Percentiles rank a stretch among this genome's conserved stretches.
Conservation (phyloP, 2,113 vertebrate genomes). For the Bubo scandiacus region DNA sequence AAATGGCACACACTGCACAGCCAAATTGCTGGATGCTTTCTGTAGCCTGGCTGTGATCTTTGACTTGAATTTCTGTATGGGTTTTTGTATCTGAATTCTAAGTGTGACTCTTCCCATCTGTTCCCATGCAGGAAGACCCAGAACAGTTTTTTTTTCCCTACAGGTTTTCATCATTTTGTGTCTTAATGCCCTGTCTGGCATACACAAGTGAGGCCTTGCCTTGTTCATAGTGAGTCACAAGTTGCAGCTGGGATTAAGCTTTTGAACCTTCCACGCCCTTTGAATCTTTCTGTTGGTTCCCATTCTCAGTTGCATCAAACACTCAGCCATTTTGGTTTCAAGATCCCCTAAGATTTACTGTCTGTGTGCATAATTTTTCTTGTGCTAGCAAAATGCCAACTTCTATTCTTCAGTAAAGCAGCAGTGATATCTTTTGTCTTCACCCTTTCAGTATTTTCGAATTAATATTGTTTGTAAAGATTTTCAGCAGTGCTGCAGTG, state of each 20-base stretch:
- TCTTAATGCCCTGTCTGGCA: neutral
- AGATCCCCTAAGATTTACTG: neutral
- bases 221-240: neutral
- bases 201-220: neutral
- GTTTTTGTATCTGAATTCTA: neutral
- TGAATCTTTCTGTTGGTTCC: neutral
- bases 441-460: neutral
- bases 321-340: accelerated
- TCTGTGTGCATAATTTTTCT: neutral
- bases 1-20: neutral
- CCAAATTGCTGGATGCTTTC: neutral
- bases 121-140: neutral
- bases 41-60: neutral
- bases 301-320: accelerated
- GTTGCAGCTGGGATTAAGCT: neutral
- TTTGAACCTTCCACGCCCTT: neutral
- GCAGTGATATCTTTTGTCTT: neutral
- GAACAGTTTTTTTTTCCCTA: neutral
- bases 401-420: neutral
- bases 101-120: neutral
- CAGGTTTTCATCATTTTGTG: neutral
- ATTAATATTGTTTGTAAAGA: neutral
- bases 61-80: neutral
- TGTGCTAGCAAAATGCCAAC: neutral
- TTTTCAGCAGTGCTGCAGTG: neutral